A percentile compares a stretch with the other conserved stretches of the same genome.
Evolutionary conservation across 2,888 invertebrate genomes (phyloP).

Genomic region (Ischnus inquisitorius): DNA sequence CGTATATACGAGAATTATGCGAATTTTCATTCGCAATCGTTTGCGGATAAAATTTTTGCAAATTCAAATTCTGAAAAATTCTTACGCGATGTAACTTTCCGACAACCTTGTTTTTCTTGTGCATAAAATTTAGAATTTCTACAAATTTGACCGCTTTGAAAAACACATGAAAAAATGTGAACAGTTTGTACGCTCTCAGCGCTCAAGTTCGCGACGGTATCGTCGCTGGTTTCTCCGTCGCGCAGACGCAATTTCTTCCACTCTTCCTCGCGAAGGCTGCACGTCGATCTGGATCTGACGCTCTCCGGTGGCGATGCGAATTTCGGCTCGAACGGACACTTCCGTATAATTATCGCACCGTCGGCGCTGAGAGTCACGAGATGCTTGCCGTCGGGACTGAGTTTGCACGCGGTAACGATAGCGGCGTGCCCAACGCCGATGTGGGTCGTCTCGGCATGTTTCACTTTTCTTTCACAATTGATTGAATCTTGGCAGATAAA

Average conservation of each 20-base stretch:
- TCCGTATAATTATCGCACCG: constrained; percentile 89
- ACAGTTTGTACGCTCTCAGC: constrained; percentile 74
- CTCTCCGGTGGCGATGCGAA: constrained; percentile 58
- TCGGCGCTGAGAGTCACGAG: constrained; percentile 93
- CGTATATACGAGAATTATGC: too few relatives aligned
- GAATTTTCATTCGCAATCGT: too few relatives aligned
- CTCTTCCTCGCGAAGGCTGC: constrained; percentile 72
- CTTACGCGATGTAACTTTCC: too few relatives aligned
- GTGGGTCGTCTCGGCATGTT: constrained; percentile 87
- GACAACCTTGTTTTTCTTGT: too few relatives aligned
- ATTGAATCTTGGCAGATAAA: too few relatives aligned
- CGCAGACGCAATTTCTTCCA: constrained; percentile 63
- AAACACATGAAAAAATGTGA: too few relatives aligned
- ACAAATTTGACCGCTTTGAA: too few relatives aligned
- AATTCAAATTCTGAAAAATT: too few relatives aligned
- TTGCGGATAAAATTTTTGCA: too few relatives aligned
- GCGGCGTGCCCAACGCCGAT: constrained; percentile 95
- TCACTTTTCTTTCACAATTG: too few relatives aligned
- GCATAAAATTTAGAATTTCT: too few relatives aligned
- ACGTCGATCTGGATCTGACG: constrained; percentile 71
- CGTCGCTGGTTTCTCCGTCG: constrained; percentile 59
- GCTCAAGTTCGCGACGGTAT: constrained; percentile 72
- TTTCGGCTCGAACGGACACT: constrained; percentile 80
- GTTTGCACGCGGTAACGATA: constrained; percentile 91
- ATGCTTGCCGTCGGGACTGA: constrained; percentile 91